Conservation (phyloP, 2,113 vertebrate species). For the Sylvilagus bachmani region DNA sequence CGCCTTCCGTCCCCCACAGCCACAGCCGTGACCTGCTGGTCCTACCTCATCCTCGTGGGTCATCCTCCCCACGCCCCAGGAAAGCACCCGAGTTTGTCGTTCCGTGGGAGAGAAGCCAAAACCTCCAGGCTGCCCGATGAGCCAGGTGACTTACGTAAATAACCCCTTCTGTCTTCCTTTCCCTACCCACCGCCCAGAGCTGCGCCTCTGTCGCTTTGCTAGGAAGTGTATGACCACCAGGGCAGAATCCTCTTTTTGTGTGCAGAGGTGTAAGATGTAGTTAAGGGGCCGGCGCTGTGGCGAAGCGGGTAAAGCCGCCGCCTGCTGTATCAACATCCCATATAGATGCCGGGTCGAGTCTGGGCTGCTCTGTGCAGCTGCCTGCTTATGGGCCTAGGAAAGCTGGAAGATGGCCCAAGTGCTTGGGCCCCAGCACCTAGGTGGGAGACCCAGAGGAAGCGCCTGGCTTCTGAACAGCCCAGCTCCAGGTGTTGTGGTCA, state of each 20-base stretch:
- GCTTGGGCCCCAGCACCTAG: no score
- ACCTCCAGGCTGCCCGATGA: not conserved
- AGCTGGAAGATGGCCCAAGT: no score
- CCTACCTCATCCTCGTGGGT: constrained; percentile 31
- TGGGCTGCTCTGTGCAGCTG: no score
- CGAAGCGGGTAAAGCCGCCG: no score
- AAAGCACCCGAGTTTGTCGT: not conserved
- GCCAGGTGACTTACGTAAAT: not conserved
- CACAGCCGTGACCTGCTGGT: not conserved
- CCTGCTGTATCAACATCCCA: no score
- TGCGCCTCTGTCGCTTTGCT: not conserved
- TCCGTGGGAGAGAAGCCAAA: not conserved
- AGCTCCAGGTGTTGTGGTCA: no score
- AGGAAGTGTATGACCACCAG: not conserved
- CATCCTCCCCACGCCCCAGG: not conserved
- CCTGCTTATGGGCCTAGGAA: no score
- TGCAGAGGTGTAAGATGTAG: not conserved
- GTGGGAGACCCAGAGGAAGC: no score
- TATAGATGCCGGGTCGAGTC: no score
- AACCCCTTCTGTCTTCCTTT: not conserved
- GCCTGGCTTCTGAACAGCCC: no score
- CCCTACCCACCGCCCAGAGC: not conserved
- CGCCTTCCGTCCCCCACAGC: constrained; percentile 79
- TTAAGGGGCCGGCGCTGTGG: no score
- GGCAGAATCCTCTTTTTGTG: not conserved